These are phyloP conservation scores for Phengaris alcon DNA, from an alignment of 2,888 invertebrate genomes.

Conservation along the genomic window DNA sequence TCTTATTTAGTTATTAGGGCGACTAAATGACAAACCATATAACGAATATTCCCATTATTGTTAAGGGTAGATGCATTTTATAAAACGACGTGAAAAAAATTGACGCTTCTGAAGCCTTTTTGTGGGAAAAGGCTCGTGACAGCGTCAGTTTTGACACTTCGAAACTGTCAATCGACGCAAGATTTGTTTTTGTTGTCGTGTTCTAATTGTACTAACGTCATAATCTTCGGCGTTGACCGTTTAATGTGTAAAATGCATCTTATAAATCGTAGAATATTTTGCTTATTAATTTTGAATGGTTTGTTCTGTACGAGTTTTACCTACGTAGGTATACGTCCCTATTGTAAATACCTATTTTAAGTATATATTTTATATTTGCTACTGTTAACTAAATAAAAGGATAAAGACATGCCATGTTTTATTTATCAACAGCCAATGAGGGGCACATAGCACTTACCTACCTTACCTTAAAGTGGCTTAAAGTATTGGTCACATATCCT, in stretches of 20 bases:
- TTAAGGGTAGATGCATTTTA: slow-evolving; percentile 55
- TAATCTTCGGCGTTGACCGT: slow-evolving; percentile 40
- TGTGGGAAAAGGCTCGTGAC: slow-evolving; percentile 38
- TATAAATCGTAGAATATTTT: slow-evolving; percentile 50
- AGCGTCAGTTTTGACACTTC: slow-evolving; percentile 17
- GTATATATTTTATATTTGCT: slow-evolving; percentile 71
- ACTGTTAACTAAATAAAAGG: slow-evolving; percentile 75
- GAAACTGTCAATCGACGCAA: slow-evolving; percentile 39
- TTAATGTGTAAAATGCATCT: slow-evolving; percentile 44
- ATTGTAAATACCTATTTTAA: slow-evolving; percentile 76
- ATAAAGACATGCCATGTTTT: slow-evolving; percentile 37
- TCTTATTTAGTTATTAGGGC: slow-evolving; percentile 56
- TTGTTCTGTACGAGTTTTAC: slow-evolving; percentile 72
- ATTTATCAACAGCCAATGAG: slow-evolving; percentile 9
- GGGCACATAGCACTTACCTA: too few species aligned
- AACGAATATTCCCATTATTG: slow-evolving; percentile 65
- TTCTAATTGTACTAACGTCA: slow-evolving; percentile 46
- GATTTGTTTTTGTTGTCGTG: slow-evolving; percentile 44
- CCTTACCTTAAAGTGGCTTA: too few species aligned
- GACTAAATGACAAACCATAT: slow-evolving; percentile 78
- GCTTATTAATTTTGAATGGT: slow-evolving; percentile 73
- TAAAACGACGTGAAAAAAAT: slow-evolving; percentile 31
- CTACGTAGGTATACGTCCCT: slow-evolving; percentile 76
- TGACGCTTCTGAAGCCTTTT: slow-evolving; percentile 45
- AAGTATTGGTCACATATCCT: too few species aligned